These are phyloP conservation scores for Mongoloraphidia duomilia DNA, from an alignment of 2,888 invertebrate species.

Conservation along the genomic window DNA sequence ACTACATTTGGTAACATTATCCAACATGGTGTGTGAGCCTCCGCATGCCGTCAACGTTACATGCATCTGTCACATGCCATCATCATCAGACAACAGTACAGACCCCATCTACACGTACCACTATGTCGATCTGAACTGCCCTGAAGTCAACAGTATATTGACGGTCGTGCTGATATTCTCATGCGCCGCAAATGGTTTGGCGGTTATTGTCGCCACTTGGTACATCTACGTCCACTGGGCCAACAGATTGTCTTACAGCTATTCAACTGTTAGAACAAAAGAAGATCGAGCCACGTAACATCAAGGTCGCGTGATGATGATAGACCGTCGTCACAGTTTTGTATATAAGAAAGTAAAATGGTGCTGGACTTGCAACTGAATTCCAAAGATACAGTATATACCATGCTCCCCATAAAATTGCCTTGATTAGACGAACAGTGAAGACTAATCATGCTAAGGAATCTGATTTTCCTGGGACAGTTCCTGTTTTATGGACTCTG, in stretches of 20 bases:
- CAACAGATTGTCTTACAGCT: slow-evolving; percentile 26
- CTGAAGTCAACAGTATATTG: slow-evolving; percentile 29
- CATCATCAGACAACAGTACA: slow-evolving; percentile 13
- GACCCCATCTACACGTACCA: slow-evolving; percentile 23
- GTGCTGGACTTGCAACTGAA: no score
- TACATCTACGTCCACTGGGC: slow-evolving; percentile 33
- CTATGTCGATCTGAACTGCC: slow-evolving; percentile 31
- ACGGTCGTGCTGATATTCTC: slow-evolving; percentile 27
- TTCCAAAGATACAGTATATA: no score
- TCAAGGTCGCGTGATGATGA: background rate
- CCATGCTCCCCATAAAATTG: no score
- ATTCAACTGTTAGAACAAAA: slow-evolving; percentile 25
- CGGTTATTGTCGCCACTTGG: slow-evolving; percentile 26
- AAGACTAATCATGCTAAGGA: no score
- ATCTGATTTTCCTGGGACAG: no score
- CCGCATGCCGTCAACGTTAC: slow-evolving; percentile 25
- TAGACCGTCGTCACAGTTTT: background rate
- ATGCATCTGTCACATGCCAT: slow-evolving; percentile 25
- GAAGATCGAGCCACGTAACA: slow-evolving; percentile 18
- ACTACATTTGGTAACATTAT: slow-evolving; percentile 27
- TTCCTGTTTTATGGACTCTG: no score
- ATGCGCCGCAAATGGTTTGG: slow-evolving; percentile 26
- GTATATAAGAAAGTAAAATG: no score
- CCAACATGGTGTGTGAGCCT: slow-evolving; percentile 27
- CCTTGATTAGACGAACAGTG: no score